Conservation (phyloP, 2,888 invertebrate species). For the Drosophila pegasa region DNA sequence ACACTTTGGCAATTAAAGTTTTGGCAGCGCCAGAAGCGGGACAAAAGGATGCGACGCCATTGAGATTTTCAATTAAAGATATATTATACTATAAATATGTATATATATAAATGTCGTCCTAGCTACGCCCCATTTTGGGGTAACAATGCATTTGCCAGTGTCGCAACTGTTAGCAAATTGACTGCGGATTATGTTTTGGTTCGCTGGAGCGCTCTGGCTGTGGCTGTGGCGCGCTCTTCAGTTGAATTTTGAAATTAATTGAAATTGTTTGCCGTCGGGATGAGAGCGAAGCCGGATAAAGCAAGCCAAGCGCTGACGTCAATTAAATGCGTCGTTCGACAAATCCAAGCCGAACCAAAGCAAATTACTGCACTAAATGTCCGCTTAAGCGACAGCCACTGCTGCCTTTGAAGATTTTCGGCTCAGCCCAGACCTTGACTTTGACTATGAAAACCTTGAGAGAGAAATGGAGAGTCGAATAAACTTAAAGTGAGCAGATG, state of each 20-base stretch:
- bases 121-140: conserved; percentile 12
- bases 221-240: conserved; percentile 40
- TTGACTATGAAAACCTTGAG: conserved; percentile 32
- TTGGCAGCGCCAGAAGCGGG: conserved; percentile 29
- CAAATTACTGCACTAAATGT: conserved; percentile 27
- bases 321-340: conserved; percentile 63
- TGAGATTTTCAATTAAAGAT: conserved; percentile 65
- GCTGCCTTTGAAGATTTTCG: conserved; percentile 46
- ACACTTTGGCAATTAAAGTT: conserved; percentile 71
- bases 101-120: not conserved
- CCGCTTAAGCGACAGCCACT: conserved; percentile 25
- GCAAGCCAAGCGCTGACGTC: conserved; percentile 53
- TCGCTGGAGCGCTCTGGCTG: not conserved
- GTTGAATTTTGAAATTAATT: conserved; percentile 74
- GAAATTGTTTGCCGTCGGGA: conserved; percentile 61
- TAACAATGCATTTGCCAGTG: conserved; percentile 51
- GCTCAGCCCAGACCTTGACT: conserved; percentile 6
- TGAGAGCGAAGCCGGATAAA: conserved; percentile 40
- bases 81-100: not conserved
- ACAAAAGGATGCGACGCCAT: conserved; percentile 42
- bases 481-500: not conserved
- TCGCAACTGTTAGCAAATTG: conserved; percentile 22
- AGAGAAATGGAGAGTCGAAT: not conserved
- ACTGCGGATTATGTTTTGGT: conserved; percentile 39
- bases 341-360: conserved; percentile 23